Conservation (phyloP, 2,888 invertebrate species). For the Drosophila koepferae region DNA sequence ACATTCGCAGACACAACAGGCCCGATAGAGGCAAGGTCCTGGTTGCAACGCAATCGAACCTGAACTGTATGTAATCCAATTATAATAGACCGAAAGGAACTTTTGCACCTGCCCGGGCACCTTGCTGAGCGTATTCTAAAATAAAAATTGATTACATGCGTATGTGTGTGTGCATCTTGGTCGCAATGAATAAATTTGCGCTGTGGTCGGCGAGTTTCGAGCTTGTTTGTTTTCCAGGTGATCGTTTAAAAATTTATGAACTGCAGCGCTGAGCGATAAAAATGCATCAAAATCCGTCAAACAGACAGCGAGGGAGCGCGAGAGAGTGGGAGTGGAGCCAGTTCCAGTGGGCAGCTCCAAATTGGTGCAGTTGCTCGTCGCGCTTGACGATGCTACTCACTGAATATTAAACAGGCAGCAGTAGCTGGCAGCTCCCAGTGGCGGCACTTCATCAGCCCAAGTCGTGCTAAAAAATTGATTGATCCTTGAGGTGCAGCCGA, state of each 20-base stretch:
- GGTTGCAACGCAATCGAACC: neutral
- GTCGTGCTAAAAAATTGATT: conserved; percentile 78
- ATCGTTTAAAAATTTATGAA: conserved; percentile 76
- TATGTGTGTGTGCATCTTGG: conserved; percentile 56
- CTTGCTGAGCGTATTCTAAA: conserved; percentile 63
- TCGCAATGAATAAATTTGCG: conserved; percentile 56
- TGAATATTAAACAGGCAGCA: conserved; percentile 71
- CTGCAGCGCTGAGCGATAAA: conserved; percentile 68
- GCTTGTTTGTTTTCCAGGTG: conserved; percentile 64
- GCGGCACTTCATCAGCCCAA: conserved; percentile 73
- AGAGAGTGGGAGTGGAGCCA: conserved; percentile 3
- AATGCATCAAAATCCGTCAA: conserved; percentile 40
- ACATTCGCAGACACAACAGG: conserved; percentile 37
- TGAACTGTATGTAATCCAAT: conserved; percentile 64
- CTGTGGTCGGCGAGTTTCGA: neutral
- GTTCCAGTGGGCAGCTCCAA: conserved; percentile 47
- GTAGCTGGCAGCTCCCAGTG: conserved; percentile 52
- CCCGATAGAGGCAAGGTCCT: conserved; percentile 37
- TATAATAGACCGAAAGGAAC: conserved; percentile 61
- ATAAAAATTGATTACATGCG: conserved; percentile 79
- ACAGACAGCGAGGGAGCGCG: neutral
- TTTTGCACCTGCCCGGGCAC: conserved; percentile 68
- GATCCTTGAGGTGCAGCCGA: conserved; percentile 65
- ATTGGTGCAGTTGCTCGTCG: conserved; percentile 74
- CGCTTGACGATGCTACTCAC: conserved; percentile 68